Percentiles rank a stretch among this genome's conserved stretches.
Conservation (phyloP, 2,888 invertebrate genomes). For the Drosophila prostipennis region DNA sequence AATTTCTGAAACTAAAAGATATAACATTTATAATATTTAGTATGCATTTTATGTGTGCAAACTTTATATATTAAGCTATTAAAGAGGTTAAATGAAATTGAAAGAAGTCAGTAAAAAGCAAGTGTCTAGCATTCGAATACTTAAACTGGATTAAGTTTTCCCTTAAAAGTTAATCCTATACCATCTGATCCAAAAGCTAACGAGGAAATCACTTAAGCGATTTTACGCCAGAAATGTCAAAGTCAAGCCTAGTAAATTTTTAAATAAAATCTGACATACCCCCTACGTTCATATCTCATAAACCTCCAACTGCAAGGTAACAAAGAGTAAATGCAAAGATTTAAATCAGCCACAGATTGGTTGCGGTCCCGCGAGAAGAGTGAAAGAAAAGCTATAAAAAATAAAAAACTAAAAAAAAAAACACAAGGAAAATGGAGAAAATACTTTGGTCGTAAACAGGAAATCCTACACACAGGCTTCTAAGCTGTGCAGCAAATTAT, state of each 20-base stretch:
- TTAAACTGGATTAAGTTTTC: too few species aligned
- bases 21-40: too few species aligned
- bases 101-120: too few species aligned
- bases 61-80: too few species aligned
- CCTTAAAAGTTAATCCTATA: neutral
- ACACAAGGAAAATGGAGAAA: constrained; percentile 37
- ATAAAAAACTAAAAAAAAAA: neutral
- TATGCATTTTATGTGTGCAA: too few species aligned
- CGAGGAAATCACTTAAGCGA: constrained; percentile 23
- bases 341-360: constrained; percentile 70
- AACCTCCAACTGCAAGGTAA: constrained; percentile 67
- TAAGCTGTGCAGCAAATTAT: constrained; percentile 70
- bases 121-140: too few species aligned
- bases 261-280: constrained; percentile 28
- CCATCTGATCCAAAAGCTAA: constrained; percentile 1
- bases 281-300: constrained; percentile 36
- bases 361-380: constrained; percentile 44
- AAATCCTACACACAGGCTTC: constrained; percentile 70
- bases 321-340: constrained; percentile 76
- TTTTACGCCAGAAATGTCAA: constrained; percentile 26
- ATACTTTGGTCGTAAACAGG: constrained; percentile 66
- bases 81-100: too few species aligned
- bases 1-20: too few species aligned
- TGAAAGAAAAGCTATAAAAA: constrained; percentile 15
- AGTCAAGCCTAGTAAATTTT: constrained; percentile 64